These are phyloP conservation scores for Holacanthella duospinosa DNA, from an alignment of 2,888 invertebrate genomes.

Conservation along the genomic window DNA sequence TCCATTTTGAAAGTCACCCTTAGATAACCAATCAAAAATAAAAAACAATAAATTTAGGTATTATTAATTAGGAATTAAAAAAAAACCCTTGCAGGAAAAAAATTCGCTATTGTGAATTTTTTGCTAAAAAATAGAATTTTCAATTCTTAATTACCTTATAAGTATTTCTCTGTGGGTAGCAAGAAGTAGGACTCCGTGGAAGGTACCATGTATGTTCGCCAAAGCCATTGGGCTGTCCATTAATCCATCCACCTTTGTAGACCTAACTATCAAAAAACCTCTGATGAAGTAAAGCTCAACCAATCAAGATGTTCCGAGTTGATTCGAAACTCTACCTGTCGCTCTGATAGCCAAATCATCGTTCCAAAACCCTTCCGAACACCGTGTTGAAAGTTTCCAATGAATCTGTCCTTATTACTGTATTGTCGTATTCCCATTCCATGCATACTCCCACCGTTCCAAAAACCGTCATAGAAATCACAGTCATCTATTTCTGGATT, in stretches of 20 bases:
- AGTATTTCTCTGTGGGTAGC: conserved; percentile 21
- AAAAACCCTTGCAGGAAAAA: conserved; percentile 21
- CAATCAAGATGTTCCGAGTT: not conserved
- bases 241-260: conserved; percentile 29
- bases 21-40: conserved; percentile 3
- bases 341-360: conserved; percentile 31
- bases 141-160: conserved; percentile 6
- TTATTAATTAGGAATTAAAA: conserved; percentile 5
- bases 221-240: conserved; percentile 26
- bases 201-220: conserved; percentile 33
- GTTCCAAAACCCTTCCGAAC: conserved; percentile 28
- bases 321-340: conserved; percentile 15
- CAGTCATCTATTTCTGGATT: conserved; percentile 23
- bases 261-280: too few relatives aligned
- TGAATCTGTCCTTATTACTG: conserved; percentile 20
- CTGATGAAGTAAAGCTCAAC: not conserved
- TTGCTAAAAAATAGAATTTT: not conserved
- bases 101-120: conserved; percentile 5
- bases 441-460: not conserved
- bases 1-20: conserved; percentile 24
- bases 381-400: conserved; percentile 28
- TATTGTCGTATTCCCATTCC: conserved; percentile 21
- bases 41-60: not conserved
- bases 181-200: conserved; percentile 2
- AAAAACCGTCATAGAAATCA: conserved; percentile 23